Conservation (phyloP, 2,797 vertebrate species). For the Chaetodon trifasciatus region DNA sequence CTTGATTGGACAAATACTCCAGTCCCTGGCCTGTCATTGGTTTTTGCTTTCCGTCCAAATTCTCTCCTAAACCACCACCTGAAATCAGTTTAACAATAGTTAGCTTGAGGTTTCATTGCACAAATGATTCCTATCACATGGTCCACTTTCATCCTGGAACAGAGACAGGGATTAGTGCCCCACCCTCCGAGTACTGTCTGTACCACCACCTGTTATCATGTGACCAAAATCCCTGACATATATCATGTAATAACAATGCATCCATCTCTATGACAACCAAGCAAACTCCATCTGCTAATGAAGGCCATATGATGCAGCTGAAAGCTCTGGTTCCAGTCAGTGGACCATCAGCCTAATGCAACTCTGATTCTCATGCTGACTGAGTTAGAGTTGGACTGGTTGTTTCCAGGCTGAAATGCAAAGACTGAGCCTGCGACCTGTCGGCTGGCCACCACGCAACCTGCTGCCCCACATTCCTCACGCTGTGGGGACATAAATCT, state of each 20-base stretch:
- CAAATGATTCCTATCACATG: background rate
- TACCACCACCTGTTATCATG: conserved; percentile 2
- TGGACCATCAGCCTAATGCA: background rate
- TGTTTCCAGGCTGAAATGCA: conserved; percentile 7
- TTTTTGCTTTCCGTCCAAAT: background rate
- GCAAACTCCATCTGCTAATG: background rate
- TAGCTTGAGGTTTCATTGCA: background rate
- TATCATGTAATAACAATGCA: background rate
- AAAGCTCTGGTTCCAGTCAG: background rate
- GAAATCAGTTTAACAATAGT: background rate
- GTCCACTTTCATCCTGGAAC: background rate
- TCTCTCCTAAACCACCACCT: background rate
- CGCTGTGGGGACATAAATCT: background rate
- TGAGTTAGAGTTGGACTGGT: background rate
- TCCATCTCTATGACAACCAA: background rate
- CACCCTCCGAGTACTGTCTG: background rate
- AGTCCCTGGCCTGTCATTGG: background rate
- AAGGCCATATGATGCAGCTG: background rate
- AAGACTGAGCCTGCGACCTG: background rate
- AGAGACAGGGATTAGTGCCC: background rate
- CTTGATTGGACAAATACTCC: background rate
- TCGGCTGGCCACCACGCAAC: background rate
- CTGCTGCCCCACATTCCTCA: background rate
- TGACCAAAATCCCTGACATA: background rate
- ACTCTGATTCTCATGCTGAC: conserved; percentile 5